Evolutionary conservation across 1,140 invertebrate species (phyloP).

Genomic region (Fopius arisanus): DNA sequence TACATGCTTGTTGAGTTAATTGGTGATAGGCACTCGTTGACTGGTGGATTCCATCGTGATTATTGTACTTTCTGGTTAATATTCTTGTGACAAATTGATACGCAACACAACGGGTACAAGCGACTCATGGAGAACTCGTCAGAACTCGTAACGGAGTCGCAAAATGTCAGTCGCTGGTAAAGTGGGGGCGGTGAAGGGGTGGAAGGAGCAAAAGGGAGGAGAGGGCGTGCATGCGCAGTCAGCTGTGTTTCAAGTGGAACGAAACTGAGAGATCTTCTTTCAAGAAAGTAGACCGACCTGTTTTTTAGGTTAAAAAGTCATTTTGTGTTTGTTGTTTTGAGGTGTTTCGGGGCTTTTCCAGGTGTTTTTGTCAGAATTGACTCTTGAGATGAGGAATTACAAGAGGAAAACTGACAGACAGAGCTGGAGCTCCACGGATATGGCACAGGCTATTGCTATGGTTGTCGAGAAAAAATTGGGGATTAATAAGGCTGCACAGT

Average conservation of each 20-base stretch:
- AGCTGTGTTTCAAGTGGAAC: background rate
- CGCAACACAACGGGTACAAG: background rate
- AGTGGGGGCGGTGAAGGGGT: background rate
- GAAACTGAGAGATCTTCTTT: background rate
- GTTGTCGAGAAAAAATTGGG: slow-evolving; percentile 38
- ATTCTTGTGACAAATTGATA: background rate
- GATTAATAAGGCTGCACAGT: slow-evolving; percentile 35
- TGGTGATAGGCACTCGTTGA: background rate
- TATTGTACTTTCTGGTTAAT: background rate
- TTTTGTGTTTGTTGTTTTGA: background rate
- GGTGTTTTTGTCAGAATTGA: too few species aligned
- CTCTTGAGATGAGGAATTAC: slow-evolving; percentile 31
- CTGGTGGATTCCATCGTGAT: background rate
- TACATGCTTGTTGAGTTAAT: background rate
- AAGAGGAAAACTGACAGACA: slow-evolving; percentile 31
- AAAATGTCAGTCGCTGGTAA: background rate
- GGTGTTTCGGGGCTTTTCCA: background rate
- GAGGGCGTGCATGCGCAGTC: slow-evolving; percentile 1
- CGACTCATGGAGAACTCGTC: background rate
- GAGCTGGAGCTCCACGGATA: slow-evolving; percentile 32
- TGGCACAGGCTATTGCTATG: slow-evolving; percentile 36
- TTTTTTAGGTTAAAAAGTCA: slow-evolving; percentile 9
- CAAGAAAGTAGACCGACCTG: background rate
- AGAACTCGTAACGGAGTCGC: background rate
- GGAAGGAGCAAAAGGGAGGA: background rate